Percentiles rank a stretch among this genome's conserved stretches.
Evolutionary conservation across 2,888 invertebrate species (phyloP).

Genomic region (Trissolcus brochymenae): DNA sequence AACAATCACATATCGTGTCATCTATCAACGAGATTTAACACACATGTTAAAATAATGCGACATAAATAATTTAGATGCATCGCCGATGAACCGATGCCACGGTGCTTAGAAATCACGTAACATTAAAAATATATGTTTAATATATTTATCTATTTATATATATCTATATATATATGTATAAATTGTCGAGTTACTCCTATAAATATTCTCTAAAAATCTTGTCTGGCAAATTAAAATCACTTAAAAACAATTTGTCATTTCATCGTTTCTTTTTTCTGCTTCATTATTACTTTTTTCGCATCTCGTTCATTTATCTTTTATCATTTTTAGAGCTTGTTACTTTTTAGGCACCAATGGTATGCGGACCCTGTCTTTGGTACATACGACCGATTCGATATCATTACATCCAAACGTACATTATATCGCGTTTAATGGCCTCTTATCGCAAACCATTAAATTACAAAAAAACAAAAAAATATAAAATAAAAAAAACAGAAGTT

Average conservation of each 20-base stretch:
- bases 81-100: slow-evolving; percentile 70
- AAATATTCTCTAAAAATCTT: slow-evolving; percentile 75
- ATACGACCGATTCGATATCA: slow-evolving; percentile 75
- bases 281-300: slow-evolving; percentile 29
- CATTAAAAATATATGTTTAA: slow-evolving; percentile 72
- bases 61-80: slow-evolving; percentile 76
- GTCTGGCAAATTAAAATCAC: slow-evolving; percentile 74
- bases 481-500: slow-evolving; percentile 18
- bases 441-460: slow-evolving; percentile 23
- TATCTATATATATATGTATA: slow-evolving; percentile 71
- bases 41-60: slow-evolving; percentile 74
- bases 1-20: slow-evolving; percentile 77
- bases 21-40: slow-evolving; percentile 75
- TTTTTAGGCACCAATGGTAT: slow-evolving; percentile 77
- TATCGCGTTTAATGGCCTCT: slow-evolving; percentile 53
- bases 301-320: slow-evolving; percentile 51
- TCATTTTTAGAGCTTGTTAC: slow-evolving; percentile 64
- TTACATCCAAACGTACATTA: slow-evolving; percentile 60
- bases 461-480: slow-evolving; percentile 26
- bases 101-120: slow-evolving; percentile 76
- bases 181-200: slow-evolving; percentile 75
- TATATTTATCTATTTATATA: slow-evolving; percentile 68
- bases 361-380: slow-evolving; percentile 77
- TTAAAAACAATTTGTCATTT: slow-evolving; percentile 73
- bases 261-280: slow-evolving; percentile 57